Conservation (phyloP, 1,140 invertebrate genomes). For the Ctenoplectra terminalis region DNA sequence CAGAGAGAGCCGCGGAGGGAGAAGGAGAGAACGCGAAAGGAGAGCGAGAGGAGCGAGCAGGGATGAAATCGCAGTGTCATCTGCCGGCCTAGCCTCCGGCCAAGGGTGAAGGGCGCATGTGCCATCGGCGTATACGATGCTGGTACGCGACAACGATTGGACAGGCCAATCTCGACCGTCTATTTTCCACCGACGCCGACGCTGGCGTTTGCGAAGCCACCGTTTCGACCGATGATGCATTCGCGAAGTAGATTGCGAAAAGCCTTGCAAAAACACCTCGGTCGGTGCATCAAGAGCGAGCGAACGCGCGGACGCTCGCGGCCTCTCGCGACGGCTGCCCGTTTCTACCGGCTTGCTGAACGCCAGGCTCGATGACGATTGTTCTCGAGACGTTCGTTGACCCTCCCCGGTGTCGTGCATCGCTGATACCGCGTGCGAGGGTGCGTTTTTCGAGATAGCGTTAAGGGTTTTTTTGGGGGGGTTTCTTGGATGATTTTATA, state of each 20-base stretch:
- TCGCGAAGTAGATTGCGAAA: slow-evolving; percentile 14
- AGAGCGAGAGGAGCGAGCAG: slow-evolving; percentile 18
- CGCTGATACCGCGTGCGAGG: too few relatives aligned
- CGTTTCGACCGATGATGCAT: slow-evolving; percentile 13
- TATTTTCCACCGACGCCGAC: slow-evolving; percentile 44
- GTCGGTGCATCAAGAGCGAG: neutral
- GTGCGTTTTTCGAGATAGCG: too few relatives aligned
- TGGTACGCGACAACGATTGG: slow-evolving; percentile 25
- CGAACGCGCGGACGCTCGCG: neutral
- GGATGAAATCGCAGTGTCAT: slow-evolving; percentile 56
- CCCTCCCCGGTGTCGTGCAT: neutral
- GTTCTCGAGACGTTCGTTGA: neutral
- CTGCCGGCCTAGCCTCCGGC: slow-evolving; percentile 31
- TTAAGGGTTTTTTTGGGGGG: too few relatives aligned
- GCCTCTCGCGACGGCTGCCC: neutral
- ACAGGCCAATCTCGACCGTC: slow-evolving; percentile 23
- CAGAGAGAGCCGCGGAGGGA: slow-evolving; percentile 7
- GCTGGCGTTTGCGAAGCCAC: too few relatives aligned
- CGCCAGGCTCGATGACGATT: neutral
- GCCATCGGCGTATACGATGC: slow-evolving; percentile 5
- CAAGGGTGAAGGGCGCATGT: slow-evolving; percentile 51
- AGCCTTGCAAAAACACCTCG: too few relatives aligned
- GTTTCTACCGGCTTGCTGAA: neutral
- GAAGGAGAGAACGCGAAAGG: slow-evolving; percentile 6
- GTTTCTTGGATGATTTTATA: too few relatives aligned